Base-by-base conservation (phyloP, 2,113 vertebrate species). In the Dissostichus mawsoni region DNA sequence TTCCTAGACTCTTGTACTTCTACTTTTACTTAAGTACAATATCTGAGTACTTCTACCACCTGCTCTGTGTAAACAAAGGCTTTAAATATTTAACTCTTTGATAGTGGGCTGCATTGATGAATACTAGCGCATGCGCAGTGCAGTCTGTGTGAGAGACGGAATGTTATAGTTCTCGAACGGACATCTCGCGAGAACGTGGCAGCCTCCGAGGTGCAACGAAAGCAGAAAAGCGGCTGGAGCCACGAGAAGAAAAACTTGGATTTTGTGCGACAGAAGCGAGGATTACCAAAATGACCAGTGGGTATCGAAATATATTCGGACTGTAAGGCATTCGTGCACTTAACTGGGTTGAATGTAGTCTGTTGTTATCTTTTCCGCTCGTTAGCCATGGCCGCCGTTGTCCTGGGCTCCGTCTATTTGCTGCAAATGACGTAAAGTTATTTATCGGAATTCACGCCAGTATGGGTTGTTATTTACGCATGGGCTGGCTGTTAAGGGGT, bases 241-340 rank as follows among this genome's bases (percentile, higher is more conserved):
- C 63, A 83, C 84, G 45, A 69, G 83, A 70, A 92, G 81, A 69
- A 69, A 33, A 23, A 70, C 86, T 77, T 81, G 90, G 86, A 90
- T 11, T 23, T 74, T 77, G 51, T 74, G 78, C 11, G 72, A 87
- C 44, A 76, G 68, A 86, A 82, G 73, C 81, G 41, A 65, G 76
- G 66, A 47, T 59, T 81, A 55, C 17, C 83, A 92, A 91, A 92
- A 95, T 95, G 94, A 94, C 94, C 69, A 93, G 93, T 95, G 86
- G 69, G 94, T 94, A 90, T 86, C 74, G 50, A 76, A 70, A 69
- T 65, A 62, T 91, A 59, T 76, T 71, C 65, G 13, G 6, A 64
- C 65, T 81, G 71, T 83, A 75, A 86, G 80, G 63, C 79, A 57
- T 76, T 74, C 13, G 44, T 69, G 55, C 79, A 47, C 25, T 85